These are phyloP conservation scores for Platygyra sinensis DNA, from an alignment of 64 coral and sea anemone genomes.

Conservation along the genomic window DNA sequence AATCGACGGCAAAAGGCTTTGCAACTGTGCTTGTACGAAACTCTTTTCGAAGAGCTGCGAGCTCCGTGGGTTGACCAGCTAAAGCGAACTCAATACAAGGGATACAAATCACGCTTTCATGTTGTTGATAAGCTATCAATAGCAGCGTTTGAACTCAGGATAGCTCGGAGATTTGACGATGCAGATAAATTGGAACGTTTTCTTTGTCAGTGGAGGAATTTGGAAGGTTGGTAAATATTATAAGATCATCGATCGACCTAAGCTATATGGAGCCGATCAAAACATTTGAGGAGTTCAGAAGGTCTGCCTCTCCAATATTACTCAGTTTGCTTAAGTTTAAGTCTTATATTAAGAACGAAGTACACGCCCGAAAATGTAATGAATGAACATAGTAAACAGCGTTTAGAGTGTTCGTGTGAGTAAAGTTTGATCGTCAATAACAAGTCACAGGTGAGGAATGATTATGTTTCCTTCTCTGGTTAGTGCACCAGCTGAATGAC, in stretches of 20 bases:
- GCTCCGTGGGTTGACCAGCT: constrained; percentile 36
- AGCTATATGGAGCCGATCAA: too few species aligned
- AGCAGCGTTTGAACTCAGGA: constrained; percentile 34
- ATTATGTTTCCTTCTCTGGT: too few species aligned
- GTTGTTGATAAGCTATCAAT: constrained; percentile 31
- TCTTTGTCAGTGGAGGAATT: constrained; percentile 38
- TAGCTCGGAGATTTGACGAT: constrained; percentile 51
- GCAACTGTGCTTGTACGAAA: constrained; percentile 46
- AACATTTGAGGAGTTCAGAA: not conserved
- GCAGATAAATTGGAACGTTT: constrained; percentile 45
- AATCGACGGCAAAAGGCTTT: constrained; percentile 3
- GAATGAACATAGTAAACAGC: too few species aligned
- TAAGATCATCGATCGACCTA: too few species aligned
- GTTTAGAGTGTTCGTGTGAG: too few species aligned
- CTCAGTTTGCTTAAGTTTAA: too few species aligned
- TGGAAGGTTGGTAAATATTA: constrained; percentile 6
- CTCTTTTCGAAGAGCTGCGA: constrained; percentile 55
- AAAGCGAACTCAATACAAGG: not conserved
- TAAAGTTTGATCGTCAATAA: too few species aligned
- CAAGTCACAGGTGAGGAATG: too few species aligned
- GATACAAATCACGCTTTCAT: not conserved
- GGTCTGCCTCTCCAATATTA: too few species aligned
- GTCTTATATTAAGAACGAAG: too few species aligned
- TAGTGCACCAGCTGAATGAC: too few species aligned
- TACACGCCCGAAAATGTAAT: too few species aligned